A percentile compares a stretch with the other conserved stretches of the same genome.
phyloP scores from a whole-genome alignment of 2,888 invertebrate species.

The Trachelus iudaicus region DNA sequence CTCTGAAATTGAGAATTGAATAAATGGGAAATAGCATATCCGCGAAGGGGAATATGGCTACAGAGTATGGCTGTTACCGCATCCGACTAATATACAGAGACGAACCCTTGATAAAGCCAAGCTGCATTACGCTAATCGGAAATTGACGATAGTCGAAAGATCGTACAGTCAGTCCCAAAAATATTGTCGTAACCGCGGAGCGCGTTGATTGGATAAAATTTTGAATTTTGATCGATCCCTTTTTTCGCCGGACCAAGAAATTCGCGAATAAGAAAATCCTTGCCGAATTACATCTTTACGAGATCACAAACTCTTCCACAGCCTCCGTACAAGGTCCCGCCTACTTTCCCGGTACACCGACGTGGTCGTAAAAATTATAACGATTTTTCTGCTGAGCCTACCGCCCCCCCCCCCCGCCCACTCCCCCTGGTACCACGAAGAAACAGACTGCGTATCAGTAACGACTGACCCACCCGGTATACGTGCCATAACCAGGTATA shows the following conservation, averaged over 20 bases:
- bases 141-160: not conserved
- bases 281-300: not conserved
- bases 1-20: not conserved
- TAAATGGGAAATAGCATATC: not conserved
- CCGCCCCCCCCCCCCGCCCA: too few species aligned
- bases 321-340: not conserved
- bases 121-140: not conserved
- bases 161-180: too few species aligned
- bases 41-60: not conserved
- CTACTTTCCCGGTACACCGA: not conserved
- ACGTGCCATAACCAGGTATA: not conserved
- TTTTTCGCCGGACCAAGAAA: too few species aligned
- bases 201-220: too few species aligned
- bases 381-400: not conserved
- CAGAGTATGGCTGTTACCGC: not conserved
- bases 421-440: not conserved
- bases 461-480: not conserved
- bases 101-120: not conserved
- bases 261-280: not conserved
- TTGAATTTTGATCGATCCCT: too few species aligned
- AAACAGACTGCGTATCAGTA: not conserved
- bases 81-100: not conserved
- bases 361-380: not conserved
- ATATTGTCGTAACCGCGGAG: too few species aligned
- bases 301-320: not conserved